These are phyloP conservation scores for Sebastes itinus DNA, from an alignment of 2,797 vertebrate species.

Conservation along the genomic window DNA sequence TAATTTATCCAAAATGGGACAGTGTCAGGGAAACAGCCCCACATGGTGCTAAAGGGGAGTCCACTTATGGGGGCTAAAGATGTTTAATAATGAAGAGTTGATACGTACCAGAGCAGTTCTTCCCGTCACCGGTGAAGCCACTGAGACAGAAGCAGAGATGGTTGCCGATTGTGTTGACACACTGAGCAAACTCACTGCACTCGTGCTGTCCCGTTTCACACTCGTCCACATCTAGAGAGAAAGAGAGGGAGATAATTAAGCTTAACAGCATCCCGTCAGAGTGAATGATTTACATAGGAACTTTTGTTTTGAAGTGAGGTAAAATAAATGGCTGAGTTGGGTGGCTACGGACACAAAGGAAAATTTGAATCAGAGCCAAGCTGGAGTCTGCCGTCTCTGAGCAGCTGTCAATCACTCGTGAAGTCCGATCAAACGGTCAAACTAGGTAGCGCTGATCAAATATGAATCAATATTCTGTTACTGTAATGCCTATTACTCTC, in stretches of 20 bases:
- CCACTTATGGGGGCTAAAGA: constrained; percentile 33
- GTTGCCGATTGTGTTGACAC: constrained; percentile 82
- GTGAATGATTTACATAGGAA: background rate
- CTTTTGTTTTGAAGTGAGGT: background rate
- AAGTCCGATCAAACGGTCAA: too few species aligned
- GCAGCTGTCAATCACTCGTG: too few species aligned
- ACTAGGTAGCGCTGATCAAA: too few species aligned
- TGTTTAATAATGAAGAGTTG: background rate
- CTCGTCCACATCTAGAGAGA: constrained; percentile 82
- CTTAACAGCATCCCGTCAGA: background rate
- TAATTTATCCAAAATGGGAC: constrained; percentile 89
- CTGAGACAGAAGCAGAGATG: constrained; percentile 81
- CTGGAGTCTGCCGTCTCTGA: too few species aligned
- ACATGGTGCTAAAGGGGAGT: constrained; percentile 62
- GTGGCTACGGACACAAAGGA: background rate
- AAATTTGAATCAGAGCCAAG: background rate
- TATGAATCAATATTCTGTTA: too few species aligned
- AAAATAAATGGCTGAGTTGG: background rate
- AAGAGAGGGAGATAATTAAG: background rate
- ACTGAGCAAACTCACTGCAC: constrained; percentile 82
- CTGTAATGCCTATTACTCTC: too few species aligned
- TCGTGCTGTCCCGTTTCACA: constrained; percentile 71
- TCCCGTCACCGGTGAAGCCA: constrained; percentile 85
- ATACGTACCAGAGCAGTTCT: constrained; percentile 84
- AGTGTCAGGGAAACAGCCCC: constrained; percentile 82